Percentiles rank a stretch among this genome's conserved stretches.
Conservation (phyloP, 2,113 vertebrate genomes). For the Alosa alosa region DNA sequence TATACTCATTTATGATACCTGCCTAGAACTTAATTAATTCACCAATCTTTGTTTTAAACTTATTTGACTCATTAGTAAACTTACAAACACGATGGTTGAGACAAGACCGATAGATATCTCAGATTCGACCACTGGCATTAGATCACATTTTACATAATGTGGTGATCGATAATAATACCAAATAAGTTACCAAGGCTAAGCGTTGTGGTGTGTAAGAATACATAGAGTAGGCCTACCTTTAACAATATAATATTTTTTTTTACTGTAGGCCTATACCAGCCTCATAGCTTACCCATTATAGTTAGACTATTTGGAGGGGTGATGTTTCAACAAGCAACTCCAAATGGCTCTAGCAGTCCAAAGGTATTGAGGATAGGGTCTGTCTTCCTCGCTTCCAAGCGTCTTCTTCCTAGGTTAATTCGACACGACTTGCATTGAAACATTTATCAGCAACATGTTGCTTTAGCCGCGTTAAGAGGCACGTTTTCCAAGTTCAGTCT, state of each 20-base stretch:
- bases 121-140: neutral
- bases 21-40: no score
- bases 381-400: neutral
- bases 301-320: neutral
- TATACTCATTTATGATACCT: no score
- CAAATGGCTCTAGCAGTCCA: neutral
- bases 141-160: neutral
- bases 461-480: neutral
- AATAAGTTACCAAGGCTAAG: no score
- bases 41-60: no score
- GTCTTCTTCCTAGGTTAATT: neutral
- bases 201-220: no score
- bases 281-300: no score
- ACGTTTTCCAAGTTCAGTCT: neutral
- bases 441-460: neutral
- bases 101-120: neutral
- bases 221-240: no score
- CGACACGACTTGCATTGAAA: neutral
- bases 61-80: neutral
- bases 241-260: neutral
- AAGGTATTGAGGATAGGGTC: neutral
- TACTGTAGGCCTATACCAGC: neutral
- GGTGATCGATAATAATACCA: no score
- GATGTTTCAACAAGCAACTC: neutral
- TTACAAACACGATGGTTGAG: neutral